Evolutionary conservation across 2,113 vertebrate genomes (phyloP), one percentile per base, ranked within the genome.

Genomic region (Rousettus leschenaultii): DNA sequence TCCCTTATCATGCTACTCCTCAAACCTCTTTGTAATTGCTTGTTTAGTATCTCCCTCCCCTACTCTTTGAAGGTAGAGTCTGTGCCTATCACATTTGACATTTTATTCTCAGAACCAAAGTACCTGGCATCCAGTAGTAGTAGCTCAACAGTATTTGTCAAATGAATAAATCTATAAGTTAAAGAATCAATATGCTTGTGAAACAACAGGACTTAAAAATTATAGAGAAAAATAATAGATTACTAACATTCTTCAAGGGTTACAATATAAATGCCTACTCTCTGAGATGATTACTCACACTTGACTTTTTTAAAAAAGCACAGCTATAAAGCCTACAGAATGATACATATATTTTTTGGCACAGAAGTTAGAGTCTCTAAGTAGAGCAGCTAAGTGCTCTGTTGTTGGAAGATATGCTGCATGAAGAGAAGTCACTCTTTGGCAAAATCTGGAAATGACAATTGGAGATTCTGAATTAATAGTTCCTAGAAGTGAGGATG

Each of bases 381-480:
- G 80, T 53, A 95, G 82, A 93, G 59, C 33, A 84, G 80, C 48
- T 95, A 97, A 80, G 11, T 73, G 30, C 16, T 70, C 28, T 73
- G 1, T 87, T 95, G 85, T 82, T 97, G 89, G 51, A 96, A 94
- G 70, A 71, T 95, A 65, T 75, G 89, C 57, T 95, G 53, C 38
- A 24, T 70, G 59, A 82, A 38, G 89, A 16, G 15, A 91, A 95
- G 92, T 74, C 77, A 96, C 53, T 53, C 82, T 94, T 90, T 86
- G 90, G 86, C 66, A 95, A 98, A 96, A 45, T 92, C 89, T 96
- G 92, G 59, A 97, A 97, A 88, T 94, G 75, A 95, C 89, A 97
- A 93, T 26, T 26, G 95, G 93, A 97, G 80, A 89, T 88, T 97
- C 84, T 95, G 94, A 97, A 91, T 70, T 38, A 95, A 92, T 53